Base-by-base conservation (phyloP, 2,888 invertebrate genomes). In the Stenodera caucasica region DNA sequence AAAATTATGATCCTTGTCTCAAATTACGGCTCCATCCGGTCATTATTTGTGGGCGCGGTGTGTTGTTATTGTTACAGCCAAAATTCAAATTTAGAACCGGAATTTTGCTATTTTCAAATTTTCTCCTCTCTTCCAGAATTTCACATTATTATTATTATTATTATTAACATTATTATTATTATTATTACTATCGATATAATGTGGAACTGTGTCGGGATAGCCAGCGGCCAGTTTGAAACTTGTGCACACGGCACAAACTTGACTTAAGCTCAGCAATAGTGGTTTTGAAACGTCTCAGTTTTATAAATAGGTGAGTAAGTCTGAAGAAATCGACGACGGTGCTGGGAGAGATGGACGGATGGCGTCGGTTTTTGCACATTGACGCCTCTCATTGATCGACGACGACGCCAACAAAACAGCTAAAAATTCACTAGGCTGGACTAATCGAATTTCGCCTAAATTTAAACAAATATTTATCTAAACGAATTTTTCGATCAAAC, bases 41-140 rank as follows among this genome's bases (percentile, higher is more conserved):
- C 45, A 45, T 45, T 11, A 45, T 33, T 54, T 58, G 62, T 59
- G 62, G 62, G 59, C 53, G 61, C 54, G 32, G 51, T 57, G 59
- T 57, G 50, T 49, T 56, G 57, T 49, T 50, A 32, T 49, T 12
- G 40, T 52, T 64, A n/a, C n/a, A 49, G 64, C 64, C 60, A 64
- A 64, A 61, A 61, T 59, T 58, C 61, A 64, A 60, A 64, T 59
- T 64, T 64, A 61, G 64, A 64, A 61, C 55, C 50, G 53, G 32
- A 56, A 49, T 57, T 55, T 26, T 23, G 55, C 9, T 52, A 21
- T 45, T 45, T 40, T 45, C 21, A 2, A 37, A 8, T 37, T 37
- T 37, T 37, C 8, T 12, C 15, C 37, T 37, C 15, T 15, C 37
- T 12, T n/a, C n/a, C n/a, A n/a, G n/a, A n/a, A n/a, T n/a, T n/a